Evolutionary conservation across 1,140 invertebrate genomes (phyloP).

Genomic region (Saccostrea glomerata): DNA sequence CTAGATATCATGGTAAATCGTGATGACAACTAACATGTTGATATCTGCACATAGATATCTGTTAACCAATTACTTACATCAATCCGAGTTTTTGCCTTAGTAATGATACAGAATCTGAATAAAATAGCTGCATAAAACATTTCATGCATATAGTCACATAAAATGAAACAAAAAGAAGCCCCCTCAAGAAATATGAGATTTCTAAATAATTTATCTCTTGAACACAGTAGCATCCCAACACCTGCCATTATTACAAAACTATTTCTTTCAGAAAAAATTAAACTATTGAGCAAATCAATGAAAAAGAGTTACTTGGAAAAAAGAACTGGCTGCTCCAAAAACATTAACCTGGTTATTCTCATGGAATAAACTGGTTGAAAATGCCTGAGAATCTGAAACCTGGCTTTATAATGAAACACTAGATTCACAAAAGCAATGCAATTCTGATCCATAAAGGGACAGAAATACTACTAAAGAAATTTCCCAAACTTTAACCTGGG

Average conservation of each 20-base stretch:
- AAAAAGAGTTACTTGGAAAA: too few species aligned
- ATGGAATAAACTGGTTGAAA: too few species aligned
- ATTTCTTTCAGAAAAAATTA: too few species aligned
- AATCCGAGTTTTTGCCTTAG: constrained; percentile 6
- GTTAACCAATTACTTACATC: constrained; percentile 14
- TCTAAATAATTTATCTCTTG: background rate
- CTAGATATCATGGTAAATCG: background rate
- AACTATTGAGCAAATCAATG: too few species aligned
- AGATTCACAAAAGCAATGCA: too few species aligned
- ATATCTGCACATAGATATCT: constrained; percentile 7
- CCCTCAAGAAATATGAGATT: background rate
- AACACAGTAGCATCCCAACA: background rate
- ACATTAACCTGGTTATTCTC: too few species aligned
- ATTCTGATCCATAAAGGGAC: too few species aligned
- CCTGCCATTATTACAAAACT: background rate
- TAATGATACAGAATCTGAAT: constrained; percentile 25
- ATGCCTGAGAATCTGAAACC: too few species aligned
- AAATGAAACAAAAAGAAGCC: background rate
- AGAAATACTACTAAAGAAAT: too few species aligned
- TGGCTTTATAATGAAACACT: too few species aligned
- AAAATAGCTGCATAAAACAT: background rate
- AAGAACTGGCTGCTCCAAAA: too few species aligned
- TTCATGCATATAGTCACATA: background rate
- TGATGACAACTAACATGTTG: constrained; percentile 20
- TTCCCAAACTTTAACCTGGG: too few species aligned